Base-by-base conservation (phyloP, 1,140 invertebrate species). In the Apis laboriosa region DNA sequence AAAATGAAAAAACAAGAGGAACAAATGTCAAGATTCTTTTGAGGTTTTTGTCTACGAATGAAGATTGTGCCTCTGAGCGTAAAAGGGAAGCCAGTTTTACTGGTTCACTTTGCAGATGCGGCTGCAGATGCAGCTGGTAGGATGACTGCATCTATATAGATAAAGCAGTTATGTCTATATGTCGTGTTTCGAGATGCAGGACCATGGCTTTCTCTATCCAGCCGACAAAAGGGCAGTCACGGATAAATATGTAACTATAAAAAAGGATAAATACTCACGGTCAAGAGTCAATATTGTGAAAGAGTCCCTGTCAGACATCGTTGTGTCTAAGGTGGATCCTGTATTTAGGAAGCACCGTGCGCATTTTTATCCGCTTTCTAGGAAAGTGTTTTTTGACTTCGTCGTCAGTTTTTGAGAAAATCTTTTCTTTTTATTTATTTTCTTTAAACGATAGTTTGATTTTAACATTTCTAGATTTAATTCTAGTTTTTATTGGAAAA, bases 261-360 rank as follows among this genome's bases (percentile, higher is more conserved):
- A 88, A 85, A 84, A 88, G 74, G 61, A 86, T 86, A 88, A 88
- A 88, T 88, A 88, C 89, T 91, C 85, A 86, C 86, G 89, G 86
- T 87, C 84, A 86, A 90, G 84, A 88, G 90, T 92, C 91, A 92
- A 92, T 92, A 92, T 92, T 92, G 86, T 90, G 74, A 85, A 80
- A 89, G 86, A 60, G 88, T 76, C 87, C 84, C 88, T 21, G 80
- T 80, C 87, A 68, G 86, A 60, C 84, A 63, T 75, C 63, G 87
- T 61, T 43, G 61, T 70, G 75, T 76, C 74, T 71, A 70, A 83
- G 80, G 67, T 58, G 83, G 86, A 82, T 80, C 74, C 80, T 63
- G 68, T 66, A 80, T 88, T 88, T 88, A 79, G 76, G 76, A 88
- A 88, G 80, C 85, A 80, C 56, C 58, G 77, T 74, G 77, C 73